Percentiles rank a stretch among this genome's conserved stretches.
Evolutionary conservation across 1,140 invertebrate species (phyloP).

Genomic region (Procambarus virginalis): DNA sequence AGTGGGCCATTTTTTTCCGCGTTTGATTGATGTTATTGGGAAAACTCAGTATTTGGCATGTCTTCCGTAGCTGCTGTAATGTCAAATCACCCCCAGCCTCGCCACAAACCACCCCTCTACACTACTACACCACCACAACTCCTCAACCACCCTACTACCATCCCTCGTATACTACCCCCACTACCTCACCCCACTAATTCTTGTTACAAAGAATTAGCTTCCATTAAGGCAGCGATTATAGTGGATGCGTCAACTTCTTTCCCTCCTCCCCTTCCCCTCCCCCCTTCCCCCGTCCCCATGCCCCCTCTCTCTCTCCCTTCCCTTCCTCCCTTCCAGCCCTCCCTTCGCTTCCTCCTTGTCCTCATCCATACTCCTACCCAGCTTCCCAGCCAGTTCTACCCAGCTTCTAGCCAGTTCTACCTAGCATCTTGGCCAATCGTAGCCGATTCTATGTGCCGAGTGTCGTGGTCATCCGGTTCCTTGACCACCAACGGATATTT

Average conservation of each 20-base stretch:
- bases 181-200: neutral
- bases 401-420: too few relatives aligned
- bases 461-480: neutral
- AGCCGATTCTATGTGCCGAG: neutral
- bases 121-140: neutral
- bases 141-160: neutral
- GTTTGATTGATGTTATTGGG: too few relatives aligned
- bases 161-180: neutral
- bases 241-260: neutral
- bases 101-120: neutral
- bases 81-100: neutral
- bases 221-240: slow-evolving; percentile 5
- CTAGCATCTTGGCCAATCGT: too few relatives aligned
- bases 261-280: neutral
- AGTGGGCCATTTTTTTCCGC: too few relatives aligned
- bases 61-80: too few relatives aligned
- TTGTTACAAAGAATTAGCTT: neutral
- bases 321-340: too few relatives aligned
- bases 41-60: too few relatives aligned
- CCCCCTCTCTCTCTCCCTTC: neutral
- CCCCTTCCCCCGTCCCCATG: neutral
- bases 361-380: too few relatives aligned
- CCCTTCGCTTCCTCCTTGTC: too few relatives aligned
- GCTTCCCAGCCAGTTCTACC: too few relatives aligned
- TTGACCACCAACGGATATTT: neutral